Evolutionary conservation across 23 tunicate species (phyloP).

Genomic region (Ciona savignyi): DNA sequence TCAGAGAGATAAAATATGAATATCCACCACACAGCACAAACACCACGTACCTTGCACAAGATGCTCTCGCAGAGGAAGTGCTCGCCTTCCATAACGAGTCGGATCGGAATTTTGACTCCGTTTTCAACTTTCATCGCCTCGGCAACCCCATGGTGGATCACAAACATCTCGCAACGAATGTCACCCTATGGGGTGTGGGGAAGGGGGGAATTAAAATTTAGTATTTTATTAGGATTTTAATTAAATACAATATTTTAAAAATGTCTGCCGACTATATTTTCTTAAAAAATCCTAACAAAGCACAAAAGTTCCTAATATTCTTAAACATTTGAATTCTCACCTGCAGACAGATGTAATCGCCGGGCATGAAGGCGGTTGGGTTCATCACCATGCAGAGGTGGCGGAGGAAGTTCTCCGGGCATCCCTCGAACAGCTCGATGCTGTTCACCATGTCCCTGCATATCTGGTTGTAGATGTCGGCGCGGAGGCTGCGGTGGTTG

Average conservation of each 20-base stretch:
- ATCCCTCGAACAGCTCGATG: conserved; percentile 56
- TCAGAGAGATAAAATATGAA: too few relatives aligned
- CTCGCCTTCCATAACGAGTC: conserved; percentile 32
- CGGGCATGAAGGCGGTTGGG: conserved; percentile 75
- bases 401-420: conserved; percentile 76
- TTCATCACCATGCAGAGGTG: conserved; percentile 77
- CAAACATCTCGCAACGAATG: conserved; percentile 41
- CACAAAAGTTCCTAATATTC: too few relatives aligned
- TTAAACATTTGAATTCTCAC: too few relatives aligned
- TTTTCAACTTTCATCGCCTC: conserved; percentile 18
- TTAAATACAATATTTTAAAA: too few relatives aligned
- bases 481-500: conserved; percentile 64
- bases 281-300: neutral
- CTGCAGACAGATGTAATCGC: conserved; percentile 85
- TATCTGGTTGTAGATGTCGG: conserved; percentile 74
- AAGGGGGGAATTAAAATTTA: too few relatives aligned
- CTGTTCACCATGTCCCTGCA: conserved; percentile 53
- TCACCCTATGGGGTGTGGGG: too few relatives aligned
- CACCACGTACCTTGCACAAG: conserved; percentile 16
- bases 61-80: conserved; percentile 39
- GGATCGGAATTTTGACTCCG: conserved; percentile 17
- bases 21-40: too few relatives aligned
- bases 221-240: too few relatives aligned
- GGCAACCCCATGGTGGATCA: conserved; percentile 31
- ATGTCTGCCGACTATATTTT: too few relatives aligned